phyloP scores from a whole-genome alignment of 2,797 vertebrate species.

The Apogon talboti region DNA sequence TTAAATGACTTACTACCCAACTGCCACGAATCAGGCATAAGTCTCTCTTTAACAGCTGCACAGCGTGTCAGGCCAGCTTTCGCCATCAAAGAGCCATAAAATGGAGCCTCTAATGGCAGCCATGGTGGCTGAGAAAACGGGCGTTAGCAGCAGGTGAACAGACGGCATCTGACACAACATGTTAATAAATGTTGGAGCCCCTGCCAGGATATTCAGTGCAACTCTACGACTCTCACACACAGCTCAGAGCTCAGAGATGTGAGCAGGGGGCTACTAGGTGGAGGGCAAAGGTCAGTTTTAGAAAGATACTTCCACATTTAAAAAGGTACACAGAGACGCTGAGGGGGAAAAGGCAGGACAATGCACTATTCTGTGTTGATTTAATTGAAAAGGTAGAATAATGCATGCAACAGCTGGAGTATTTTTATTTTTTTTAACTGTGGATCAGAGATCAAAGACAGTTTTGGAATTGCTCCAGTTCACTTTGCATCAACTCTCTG shows the following conservation, averaged over 20 bases:
- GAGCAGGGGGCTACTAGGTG: conserved; percentile 18
- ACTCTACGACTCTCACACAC: conserved; percentile 26
- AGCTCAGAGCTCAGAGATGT: conserved; percentile 13
- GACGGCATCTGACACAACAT: conserved; percentile 71
- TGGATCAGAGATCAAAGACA: background rate
- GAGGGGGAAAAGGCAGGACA: background rate
- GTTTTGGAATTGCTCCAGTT: background rate
- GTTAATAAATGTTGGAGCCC: conserved; percentile 67
- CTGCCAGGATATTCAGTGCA: conserved; percentile 62
- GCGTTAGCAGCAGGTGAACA: conserved; percentile 62
- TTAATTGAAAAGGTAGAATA: too few species aligned
- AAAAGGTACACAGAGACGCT: conserved; percentile 12
- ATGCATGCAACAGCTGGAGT: too few species aligned
- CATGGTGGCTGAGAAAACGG: conserved; percentile 43
- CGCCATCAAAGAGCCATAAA: conserved; percentile 66
- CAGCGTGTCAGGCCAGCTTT: conserved; percentile 51
- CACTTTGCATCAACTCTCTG: background rate
- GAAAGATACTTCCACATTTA: conserved; percentile 8
- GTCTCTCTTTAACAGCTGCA: conserved; percentile 60
- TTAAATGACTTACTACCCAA: conserved; percentile 54
- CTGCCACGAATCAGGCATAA: conserved; percentile 46
- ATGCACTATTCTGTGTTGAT: background rate
- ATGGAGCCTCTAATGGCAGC: conserved; percentile 52
- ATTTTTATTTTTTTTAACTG: too few species aligned
- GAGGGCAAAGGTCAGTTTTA: conserved; percentile 9